These are phyloP conservation scores for Noctilio leporinus DNA, from an alignment of 2,113 vertebrate species.

Conservation along the genomic window DNA sequence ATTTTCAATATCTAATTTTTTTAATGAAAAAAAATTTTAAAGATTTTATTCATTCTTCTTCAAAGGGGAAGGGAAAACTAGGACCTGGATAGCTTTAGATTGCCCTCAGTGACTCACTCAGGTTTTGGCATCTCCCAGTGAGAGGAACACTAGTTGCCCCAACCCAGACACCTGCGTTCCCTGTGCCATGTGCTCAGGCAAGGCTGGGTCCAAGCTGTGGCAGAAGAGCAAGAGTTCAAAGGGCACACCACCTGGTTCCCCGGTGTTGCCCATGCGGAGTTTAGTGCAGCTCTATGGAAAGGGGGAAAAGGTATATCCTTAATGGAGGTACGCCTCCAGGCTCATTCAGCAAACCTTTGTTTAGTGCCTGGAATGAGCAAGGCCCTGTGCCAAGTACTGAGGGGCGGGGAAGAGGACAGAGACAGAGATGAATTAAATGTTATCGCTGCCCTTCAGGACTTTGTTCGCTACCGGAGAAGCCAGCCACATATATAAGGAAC, in stretches of 20 bases:
- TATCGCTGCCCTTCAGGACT: background rate
- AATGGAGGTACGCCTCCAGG: background rate
- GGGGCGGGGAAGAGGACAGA: background rate
- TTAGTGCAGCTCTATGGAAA: conserved; percentile 22
- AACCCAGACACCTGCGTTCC: background rate
- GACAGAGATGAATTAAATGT: background rate
- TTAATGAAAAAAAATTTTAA: too few relatives aligned
- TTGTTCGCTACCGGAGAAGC: background rate
- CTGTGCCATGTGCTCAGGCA: background rate
- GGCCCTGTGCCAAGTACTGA: background rate
- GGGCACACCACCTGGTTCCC: background rate
- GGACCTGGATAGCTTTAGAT: background rate
- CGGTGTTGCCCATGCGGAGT: background rate
- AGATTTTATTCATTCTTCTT: too few relatives aligned
- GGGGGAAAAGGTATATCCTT: background rate
- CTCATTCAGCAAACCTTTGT: background rate
- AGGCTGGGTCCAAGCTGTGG: background rate
- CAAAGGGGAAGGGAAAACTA: too few relatives aligned
- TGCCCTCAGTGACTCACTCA: background rate
- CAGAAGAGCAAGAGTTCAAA: background rate
- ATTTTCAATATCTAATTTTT: too few relatives aligned
- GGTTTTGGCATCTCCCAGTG: background rate
- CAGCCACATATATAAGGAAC: background rate
- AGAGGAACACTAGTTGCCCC: background rate
- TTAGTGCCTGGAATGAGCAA: background rate